phyloP scores from a whole-genome alignment of 2,113 vertebrate genomes.

The Camelus bactrianus region DNA sequence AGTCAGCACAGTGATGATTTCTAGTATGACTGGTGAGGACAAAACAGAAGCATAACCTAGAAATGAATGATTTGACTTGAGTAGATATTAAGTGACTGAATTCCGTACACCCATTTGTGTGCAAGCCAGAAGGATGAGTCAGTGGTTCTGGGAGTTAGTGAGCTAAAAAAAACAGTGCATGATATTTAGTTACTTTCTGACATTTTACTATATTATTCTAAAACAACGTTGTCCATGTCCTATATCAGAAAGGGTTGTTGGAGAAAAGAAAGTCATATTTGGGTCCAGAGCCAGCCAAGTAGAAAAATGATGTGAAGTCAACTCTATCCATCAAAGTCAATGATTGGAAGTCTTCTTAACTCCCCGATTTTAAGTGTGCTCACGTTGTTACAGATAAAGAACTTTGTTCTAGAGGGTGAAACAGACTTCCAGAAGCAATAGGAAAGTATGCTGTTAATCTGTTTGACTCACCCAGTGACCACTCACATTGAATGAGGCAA shows the following conservation, averaged over 20 bases:
- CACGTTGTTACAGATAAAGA: constrained; percentile 1
- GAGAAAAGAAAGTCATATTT: not conserved
- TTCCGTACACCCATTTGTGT: not conserved
- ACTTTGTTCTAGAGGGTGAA: constrained; percentile 21
- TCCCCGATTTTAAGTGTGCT: not conserved
- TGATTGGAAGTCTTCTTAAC: not conserved
- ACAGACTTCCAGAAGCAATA: not conserved
- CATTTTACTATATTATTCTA: not conserved
- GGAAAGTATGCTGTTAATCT: not conserved
- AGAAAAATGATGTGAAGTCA: not conserved
- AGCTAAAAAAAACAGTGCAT: not conserved
- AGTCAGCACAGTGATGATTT: not conserved
- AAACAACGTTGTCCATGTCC: not conserved
- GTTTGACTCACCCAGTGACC: not conserved
- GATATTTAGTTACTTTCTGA: constrained; percentile 14
- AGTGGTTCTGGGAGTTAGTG: not conserved
- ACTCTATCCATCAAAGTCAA: not conserved
- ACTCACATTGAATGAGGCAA: not conserved
- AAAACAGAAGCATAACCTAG: constrained; percentile 19
- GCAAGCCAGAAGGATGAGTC: not conserved
- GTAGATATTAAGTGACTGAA: not conserved
- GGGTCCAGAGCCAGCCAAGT: not conserved
- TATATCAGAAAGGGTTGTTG: not conserved
- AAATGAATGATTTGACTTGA: not conserved
- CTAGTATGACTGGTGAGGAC: not conserved